Conservation (phyloP, 2,113 vertebrate species). For the Apodemus speciosus region DNA sequence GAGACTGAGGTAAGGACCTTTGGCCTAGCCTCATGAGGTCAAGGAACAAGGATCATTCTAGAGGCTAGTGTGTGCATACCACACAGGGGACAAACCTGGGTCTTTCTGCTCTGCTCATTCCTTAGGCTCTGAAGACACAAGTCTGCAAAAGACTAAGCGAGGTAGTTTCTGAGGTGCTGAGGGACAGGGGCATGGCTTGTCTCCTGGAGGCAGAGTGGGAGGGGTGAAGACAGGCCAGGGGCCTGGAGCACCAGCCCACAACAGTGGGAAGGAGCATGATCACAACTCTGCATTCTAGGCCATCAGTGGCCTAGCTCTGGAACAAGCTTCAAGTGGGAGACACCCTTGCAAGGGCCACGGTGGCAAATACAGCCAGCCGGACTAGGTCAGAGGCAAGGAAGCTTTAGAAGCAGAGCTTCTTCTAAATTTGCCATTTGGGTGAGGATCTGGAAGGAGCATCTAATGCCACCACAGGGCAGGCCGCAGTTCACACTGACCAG, state of each 20-base stretch:
- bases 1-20: not conserved
- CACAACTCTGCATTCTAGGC: too few species aligned
- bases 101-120: not conserved
- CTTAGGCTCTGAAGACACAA: not conserved
- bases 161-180: not conserved
- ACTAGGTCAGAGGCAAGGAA: not conserved
- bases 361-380: not conserved
- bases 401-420: not conserved
- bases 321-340: not conserved
- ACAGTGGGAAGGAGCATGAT: fast-evolving
- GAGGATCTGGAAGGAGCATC: too few species aligned
- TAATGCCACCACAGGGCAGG: not conserved
- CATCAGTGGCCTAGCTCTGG: fast-evolving
- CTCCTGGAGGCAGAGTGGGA: not conserved
- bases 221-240: fast-evolving
- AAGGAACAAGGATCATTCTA: not conserved
- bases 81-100: not conserved
- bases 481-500: not conserved
- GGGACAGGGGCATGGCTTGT: too few species aligned
- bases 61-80: not conserved
- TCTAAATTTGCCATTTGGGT: fast-evolving
- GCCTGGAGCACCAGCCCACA: fast-evolving
- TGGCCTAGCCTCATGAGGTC: not conserved
- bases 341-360: not conserved
- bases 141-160: not conserved